Base-by-base conservation (phyloP, 2,113 vertebrate species). In the Gulo gulo region DNA sequence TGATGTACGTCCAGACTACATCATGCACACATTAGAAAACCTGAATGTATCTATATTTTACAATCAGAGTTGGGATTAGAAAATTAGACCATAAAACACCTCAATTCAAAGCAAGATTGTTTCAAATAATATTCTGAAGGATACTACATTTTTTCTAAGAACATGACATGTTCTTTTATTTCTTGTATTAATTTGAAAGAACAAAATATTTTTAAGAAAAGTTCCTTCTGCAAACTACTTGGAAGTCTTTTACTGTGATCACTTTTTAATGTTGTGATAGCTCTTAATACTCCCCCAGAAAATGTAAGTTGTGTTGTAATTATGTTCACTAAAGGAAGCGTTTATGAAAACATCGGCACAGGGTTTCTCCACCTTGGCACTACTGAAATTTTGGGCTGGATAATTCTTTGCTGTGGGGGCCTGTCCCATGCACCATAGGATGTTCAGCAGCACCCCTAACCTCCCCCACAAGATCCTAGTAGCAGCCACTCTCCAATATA, bases 141-240 rank as follows among this genome's bases (percentile, higher is more conserved):
- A 84, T 61, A 86, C 18, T 83, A 5, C 13, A 88, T 85, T 97
- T 73, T 73, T 26, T 95, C 82, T 82, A 52, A 93, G 93, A 85
- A 74, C 93, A 71, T 24, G 24, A 97, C 50, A 69, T 23, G 24
- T 50, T 36, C n/a, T 95, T 76, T 91, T 61, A 93, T 31, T 91
- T 95, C 57, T 81, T 93, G 59, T 59, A 74, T 94, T 88, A 87
- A 91, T 91, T 93, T 92, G 73, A 74, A 82, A 69, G 91, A 91
- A 81, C 14, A 42, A 90, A 97, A 83, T 89, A 91, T 93, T 97
- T 96, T 78, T 59, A 85, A 2, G 14, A 31, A 36, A 36, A 76
- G 36, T 67, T 91, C 21, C 34, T 83, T 92, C 16, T 74, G 71
- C 59, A 93, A 91, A 39, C 21, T 79, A 55, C 34, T 88, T 90